These are phyloP conservation scores for Polydrusus tereticollis DNA, from an alignment of 2,888 invertebrate species.

Conservation along the genomic window DNA sequence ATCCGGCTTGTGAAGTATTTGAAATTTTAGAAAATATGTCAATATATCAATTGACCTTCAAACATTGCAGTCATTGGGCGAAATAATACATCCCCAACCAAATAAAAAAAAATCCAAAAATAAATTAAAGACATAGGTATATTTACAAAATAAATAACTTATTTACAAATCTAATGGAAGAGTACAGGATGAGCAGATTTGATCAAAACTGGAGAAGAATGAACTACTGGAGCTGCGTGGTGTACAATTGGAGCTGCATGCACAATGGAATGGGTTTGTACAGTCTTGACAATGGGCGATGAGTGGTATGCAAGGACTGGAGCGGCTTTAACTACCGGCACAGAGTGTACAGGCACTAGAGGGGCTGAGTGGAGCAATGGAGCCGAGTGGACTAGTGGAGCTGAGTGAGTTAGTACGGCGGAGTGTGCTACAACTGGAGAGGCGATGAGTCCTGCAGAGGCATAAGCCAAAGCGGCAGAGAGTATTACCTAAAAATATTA, in stretches of 20 bases:
- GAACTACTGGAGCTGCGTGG: conserved; percentile 45
- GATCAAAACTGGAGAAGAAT: conserved; percentile 54
- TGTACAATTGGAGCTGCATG: conserved; percentile 46
- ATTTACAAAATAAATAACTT: neutral
- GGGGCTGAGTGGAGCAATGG: conserved; percentile 15
- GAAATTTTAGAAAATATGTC: no score
- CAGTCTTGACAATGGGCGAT: conserved; percentile 35
- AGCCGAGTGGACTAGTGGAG: neutral
- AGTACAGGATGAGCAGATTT: conserved; percentile 34
- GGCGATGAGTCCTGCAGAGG: conserved; percentile 38
- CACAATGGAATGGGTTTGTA: conserved; percentile 38
- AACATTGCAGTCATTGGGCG: no score
- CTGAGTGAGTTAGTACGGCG: conserved; percentile 36
- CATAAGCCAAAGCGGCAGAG: conserved; percentile 42
- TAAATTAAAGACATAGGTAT: neutral
- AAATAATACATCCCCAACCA: no score
- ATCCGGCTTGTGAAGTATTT: no score
- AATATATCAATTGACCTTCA: no score
- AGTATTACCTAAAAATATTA: neutral
- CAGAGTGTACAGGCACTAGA: conserved; percentile 28
- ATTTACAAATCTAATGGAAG: conserved; percentile 42
- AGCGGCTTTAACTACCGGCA: conserved; percentile 55
- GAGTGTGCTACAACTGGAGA: conserved; percentile 8
- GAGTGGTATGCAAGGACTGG: conserved; percentile 56
- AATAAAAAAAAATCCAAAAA: neutral